Evolutionary conservation across 2,888 invertebrate species (phyloP).

Genomic region (Odontothrips loti): DNA sequence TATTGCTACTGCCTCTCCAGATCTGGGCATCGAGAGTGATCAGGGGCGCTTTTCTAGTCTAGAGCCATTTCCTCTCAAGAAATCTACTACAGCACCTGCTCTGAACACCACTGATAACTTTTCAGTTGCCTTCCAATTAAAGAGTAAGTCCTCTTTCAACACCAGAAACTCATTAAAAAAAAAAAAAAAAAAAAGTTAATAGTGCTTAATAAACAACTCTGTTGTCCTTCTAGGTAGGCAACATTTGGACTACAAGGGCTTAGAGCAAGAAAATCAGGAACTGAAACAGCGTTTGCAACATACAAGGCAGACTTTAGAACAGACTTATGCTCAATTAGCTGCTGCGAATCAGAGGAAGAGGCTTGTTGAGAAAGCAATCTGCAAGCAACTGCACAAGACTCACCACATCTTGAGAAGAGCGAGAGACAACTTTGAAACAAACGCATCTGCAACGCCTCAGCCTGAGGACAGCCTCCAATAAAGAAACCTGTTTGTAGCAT

Average conservation of each 20-base stretch:
- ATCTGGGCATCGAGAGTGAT: constrained; percentile 87
- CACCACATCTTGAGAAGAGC: constrained; percentile 71
- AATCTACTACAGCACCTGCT: constrained; percentile 30
- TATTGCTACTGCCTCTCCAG: constrained; percentile 59
- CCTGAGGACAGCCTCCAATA: neutral
- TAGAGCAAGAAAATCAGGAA: constrained; percentile 64
- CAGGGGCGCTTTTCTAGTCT: constrained; percentile 60
- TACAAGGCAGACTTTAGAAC: constrained; percentile 69
- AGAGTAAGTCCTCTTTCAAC: neutral
- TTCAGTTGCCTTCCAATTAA: neutral
- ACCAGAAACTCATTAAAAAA: neutral
- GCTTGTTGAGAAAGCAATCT: constrained; percentile 77
- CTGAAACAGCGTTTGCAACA: constrained; percentile 65
- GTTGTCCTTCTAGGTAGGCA: neutral
- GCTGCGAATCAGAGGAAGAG: constrained; percentile 74
- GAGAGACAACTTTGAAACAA: constrained; percentile 58
- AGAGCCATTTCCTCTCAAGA: constrained; percentile 51
- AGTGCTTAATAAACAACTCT: constrained; percentile 40
- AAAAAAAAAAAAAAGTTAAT: neutral
- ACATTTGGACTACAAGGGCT: constrained; percentile 41
- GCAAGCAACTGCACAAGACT: constrained; percentile 73
- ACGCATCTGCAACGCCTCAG: neutral
- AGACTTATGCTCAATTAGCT: constrained; percentile 69
- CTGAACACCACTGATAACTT: neutral
- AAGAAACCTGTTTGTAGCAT: neutral